These are phyloP conservation scores for Paraplagusia blochii DNA, from an alignment of 2,113 vertebrate species.

Conservation along the genomic window DNA sequence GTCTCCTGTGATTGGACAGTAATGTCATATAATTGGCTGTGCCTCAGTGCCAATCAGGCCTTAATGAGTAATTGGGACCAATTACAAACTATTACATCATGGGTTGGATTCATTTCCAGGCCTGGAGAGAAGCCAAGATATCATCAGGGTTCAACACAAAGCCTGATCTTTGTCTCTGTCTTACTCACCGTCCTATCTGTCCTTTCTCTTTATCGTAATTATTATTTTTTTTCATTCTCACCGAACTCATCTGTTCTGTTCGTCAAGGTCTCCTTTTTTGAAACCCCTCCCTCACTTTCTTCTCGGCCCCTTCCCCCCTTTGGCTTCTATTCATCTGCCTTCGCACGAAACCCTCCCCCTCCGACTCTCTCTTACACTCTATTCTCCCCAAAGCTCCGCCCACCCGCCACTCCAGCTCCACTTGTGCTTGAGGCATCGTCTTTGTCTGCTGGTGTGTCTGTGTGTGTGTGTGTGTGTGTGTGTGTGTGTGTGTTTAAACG, in stretches of 20 bases:
- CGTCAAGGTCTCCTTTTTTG: conserved; percentile 30
- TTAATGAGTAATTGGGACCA: conserved; percentile 42
- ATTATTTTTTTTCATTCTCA: not conserved
- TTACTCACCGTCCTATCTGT: not conserved
- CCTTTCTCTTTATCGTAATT: not conserved
- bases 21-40: conserved; percentile 41
- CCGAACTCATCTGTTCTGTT: conserved; percentile 11
- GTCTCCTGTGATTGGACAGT: not conserved
- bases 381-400: conserved; percentile 51
- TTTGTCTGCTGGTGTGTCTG: conserved; percentile 50
- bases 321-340: conserved; percentile 49
- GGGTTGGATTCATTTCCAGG: conserved; percentile 13
- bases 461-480: conserved; percentile 22
- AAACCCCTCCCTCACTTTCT: not conserved
- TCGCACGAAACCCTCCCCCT: conserved; percentile 31
- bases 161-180: not conserved
- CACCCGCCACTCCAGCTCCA: conserved; percentile 46
- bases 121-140: conserved; percentile 12
- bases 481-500: too few species aligned
- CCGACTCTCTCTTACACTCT: conserved; percentile 44
- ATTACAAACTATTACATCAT: conserved; percentile 67
- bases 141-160: conserved; percentile 17
- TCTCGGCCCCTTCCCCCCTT: conserved; percentile 23
- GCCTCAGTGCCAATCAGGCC: conserved; percentile 29
- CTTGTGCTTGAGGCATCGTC: conserved; percentile 43